Evolutionary conservation across 2,888 invertebrate species (phyloP), one percentile per base, ranked within the genome.

Genomic region (Leptinotarsa peninsularis): DNA sequence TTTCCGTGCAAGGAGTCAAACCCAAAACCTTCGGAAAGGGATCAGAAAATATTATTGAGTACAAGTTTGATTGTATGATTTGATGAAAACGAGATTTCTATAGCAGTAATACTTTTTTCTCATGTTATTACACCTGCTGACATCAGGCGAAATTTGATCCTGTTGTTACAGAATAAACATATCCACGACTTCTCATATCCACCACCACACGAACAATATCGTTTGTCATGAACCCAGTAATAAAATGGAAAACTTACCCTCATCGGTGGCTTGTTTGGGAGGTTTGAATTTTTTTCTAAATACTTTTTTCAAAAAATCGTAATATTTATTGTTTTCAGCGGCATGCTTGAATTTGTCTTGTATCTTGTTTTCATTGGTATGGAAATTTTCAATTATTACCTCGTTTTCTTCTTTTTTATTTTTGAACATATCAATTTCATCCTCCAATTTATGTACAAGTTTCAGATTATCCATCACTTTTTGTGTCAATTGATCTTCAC

Each of bases 211-310:
- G 43, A 10, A 43, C 10, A 43, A 43, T 43, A 0, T 43, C 2
- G 43, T 43, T 10, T 43, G 2, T 43, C 3, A 43, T 10, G 43
- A 58, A 23, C 21, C 27, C 21, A 4, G 4, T 58, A 3, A 23
- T 23, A 54, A 14, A 10, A 68, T 76, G 3, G 10, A 43, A 43
- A 43, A 43, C 73, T 81, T 83, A 89, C 90, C 91, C 74, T 90
- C 90, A 5, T 90, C 91, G 67, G 88, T 90, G 68, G 84, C 88
- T 1, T 89, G 88, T 83, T 93, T 94, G 0, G 92, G 92, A 7
- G 93, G 91, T 78, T 93, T 94, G 83, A 93, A 95, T 84, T 94
- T 95, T 85, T 95, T 97, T 84, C 93, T 94, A 84, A 94, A 97
- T 73, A 97, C 95, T 83, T 93, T 92, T 23, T 92, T 91, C 60